Conservation (phyloP, 2,888 invertebrate genomes). For the Epinotia nisella region DNA sequence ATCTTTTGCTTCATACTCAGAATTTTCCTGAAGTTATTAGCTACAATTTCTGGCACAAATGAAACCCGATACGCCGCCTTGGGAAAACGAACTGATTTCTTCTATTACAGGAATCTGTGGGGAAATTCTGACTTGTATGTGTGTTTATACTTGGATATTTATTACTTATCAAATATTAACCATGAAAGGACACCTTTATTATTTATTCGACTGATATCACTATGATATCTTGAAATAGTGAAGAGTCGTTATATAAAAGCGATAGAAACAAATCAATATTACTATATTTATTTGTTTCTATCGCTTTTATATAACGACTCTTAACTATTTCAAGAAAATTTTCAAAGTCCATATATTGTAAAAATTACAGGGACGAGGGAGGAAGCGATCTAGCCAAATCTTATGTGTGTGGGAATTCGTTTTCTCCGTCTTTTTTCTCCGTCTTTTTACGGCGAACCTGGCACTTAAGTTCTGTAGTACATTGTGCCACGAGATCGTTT, state of each 20-base stretch:
- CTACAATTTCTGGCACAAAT: slow-evolving; percentile 35
- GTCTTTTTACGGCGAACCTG: too few relatives aligned
- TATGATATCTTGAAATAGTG: too few relatives aligned
- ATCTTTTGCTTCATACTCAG: neutral
- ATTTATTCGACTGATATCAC: neutral
- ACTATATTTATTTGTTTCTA: neutral
- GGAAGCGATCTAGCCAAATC: too few relatives aligned
- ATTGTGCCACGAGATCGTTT: too few relatives aligned
- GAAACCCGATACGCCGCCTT: slow-evolving; percentile 34
- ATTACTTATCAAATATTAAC: slow-evolving; percentile 21
- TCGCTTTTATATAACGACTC: neutral
- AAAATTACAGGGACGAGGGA: too few relatives aligned
- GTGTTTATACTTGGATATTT: slow-evolving; percentile 24
- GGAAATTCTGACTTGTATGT: slow-evolving; percentile 35
- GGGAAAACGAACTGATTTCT: slow-evolving; percentile 39
- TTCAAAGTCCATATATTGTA: neutral
- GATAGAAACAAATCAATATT: too few relatives aligned
- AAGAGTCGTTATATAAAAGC: too few relatives aligned
- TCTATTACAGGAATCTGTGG: slow-evolving; percentile 33
- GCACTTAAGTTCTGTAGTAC: too few relatives aligned
- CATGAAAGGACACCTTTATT: neutral
- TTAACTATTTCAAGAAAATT: neutral
- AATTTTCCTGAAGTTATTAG: slow-evolving; percentile 15
- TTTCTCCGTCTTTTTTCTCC: too few relatives aligned
- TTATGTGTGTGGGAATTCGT: too few relatives aligned